phyloP scores from a whole-genome alignment of 1,140 invertebrate species.

The Dreissena rostriformis region DNA sequence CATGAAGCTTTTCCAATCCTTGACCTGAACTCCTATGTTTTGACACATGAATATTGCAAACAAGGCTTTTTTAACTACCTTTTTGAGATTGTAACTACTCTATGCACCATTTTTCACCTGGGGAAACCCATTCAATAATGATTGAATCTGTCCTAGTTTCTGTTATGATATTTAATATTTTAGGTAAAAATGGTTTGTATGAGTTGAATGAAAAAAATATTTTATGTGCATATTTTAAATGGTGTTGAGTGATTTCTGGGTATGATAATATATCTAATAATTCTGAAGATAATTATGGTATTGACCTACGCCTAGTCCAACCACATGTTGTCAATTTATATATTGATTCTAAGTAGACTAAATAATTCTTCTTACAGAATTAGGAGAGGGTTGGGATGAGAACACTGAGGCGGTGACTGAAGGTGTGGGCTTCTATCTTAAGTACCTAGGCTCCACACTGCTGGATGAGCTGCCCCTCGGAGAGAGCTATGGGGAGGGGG shows the following conservation, averaged over 20 bases:
- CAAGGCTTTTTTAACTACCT: too few species aligned
- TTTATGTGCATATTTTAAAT: not conserved
- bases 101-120: too few species aligned
- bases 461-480: slow-evolving; percentile 85
- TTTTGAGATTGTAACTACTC: too few species aligned
- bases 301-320: not conserved
- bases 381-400: slow-evolving; percentile 86
- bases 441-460: slow-evolving; percentile 88
- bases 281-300: not conserved
- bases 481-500: slow-evolving; percentile 82
- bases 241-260: not conserved
- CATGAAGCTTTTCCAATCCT: too few species aligned
- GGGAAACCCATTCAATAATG: too few species aligned
- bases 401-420: slow-evolving; percentile 83
- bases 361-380: slow-evolving; percentile 83
- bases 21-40: too few species aligned
- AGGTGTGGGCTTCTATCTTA: slow-evolving; percentile 86
- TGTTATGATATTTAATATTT: too few species aligned
- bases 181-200: not conserved
- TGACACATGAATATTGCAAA: too few species aligned
- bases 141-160: too few species aligned
- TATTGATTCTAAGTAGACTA: not conserved
- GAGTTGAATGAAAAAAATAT: not conserved
- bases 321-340: not conserved
- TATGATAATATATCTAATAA: not conserved